Evolutionary conservation across 2,888 invertebrate genomes (phyloP).

Genomic region (Patella depressa): DNA sequence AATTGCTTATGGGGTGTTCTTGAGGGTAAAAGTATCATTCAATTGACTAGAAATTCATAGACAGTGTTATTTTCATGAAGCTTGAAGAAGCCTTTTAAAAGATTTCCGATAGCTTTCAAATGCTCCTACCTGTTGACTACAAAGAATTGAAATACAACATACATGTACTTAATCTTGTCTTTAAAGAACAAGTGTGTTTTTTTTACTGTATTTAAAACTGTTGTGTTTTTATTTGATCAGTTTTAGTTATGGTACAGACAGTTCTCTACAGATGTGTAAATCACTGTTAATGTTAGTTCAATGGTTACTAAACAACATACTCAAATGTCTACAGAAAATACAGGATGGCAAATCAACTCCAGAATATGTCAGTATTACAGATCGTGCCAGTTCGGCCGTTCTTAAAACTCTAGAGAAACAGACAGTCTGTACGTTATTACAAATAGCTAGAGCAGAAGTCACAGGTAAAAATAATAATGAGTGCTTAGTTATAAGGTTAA

Average conservation of each 20-base stretch:
- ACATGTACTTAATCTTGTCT: too few relatives aligned
- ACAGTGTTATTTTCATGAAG: too few relatives aligned
- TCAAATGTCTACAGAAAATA: conserved; percentile 64
- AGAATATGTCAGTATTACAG: conserved; percentile 66
- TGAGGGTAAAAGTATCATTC: too few relatives aligned
- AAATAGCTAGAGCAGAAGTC: conserved; percentile 70
- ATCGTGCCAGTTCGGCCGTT: conserved; percentile 64
- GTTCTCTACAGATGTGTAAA: conserved; percentile 82
- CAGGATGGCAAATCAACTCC: conserved; percentile 61
- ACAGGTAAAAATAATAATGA: conserved; percentile 74
- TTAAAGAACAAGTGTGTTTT: too few relatives aligned
- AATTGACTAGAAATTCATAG: too few relatives aligned
- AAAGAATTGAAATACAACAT: too few relatives aligned
- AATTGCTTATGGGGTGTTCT: too few relatives aligned
- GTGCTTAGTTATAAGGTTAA: conserved; percentile 1
- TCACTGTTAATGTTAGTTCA: conserved; percentile 77
- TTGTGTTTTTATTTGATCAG: conserved; percentile 40
- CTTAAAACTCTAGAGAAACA: conserved; percentile 62
- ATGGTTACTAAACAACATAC: conserved; percentile 66
- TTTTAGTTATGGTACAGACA: conserved; percentile 81
- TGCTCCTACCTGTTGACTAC: too few relatives aligned
- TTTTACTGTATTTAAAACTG: too few relatives aligned
- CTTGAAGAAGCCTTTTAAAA: too few relatives aligned
- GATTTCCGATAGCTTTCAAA: too few relatives aligned
- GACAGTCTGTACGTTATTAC: conserved; percentile 67